Base-by-base conservation (phyloP, 2,888 invertebrate genomes). In the Metalampra italica region DNA sequence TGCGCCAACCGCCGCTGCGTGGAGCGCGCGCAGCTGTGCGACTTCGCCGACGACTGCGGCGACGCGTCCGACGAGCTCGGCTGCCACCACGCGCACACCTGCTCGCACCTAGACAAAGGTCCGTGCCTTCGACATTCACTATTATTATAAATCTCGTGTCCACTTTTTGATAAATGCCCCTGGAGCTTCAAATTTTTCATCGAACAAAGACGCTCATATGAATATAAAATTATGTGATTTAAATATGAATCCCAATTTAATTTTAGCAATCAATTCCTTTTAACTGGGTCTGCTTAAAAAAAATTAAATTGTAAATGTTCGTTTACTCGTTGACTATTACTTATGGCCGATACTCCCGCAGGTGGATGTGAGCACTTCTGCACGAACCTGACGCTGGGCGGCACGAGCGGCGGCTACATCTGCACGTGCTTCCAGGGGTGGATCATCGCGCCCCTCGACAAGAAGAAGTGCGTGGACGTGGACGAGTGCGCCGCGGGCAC, bases 321-420 rank as follows among this genome's bases (percentile, higher is more conserved):
- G n/a, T n/a, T n/a, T n/a, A n/a, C n/a, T n/a, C n/a, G n/a, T n/a
- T n/a, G n/a, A n/a, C n/a, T n/a, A n/a, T 22, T 22, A 22, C 2
- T 22, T 22, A n/a, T 22, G 22, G 2, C 22, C 22, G 22, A 22
- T 22, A n/a, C n/a, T n/a, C n/a, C n/a, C n/a, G n/a, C 90, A 77
- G 98, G 98, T 11, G 97, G 97, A 0, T 98, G 98, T 80, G 94
- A 97, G 71, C 98, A 98, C 71, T 94, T 94, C 68, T 98, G 98
- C 73, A 94, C 94, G 53, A 96, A 97, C 75, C 87, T 98, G 29
- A 94, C 95, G 0, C 50, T 64, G 3, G 15, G 38, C 92, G 92
- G 45, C 92, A 92, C 37, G 32, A 62, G 63, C 32, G 74, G 73
- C 52, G 97, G 97, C 1, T 98, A 96, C 83, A 95, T 97, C 66